These are phyloP conservation scores for Plagiodera versicolora DNA, from an alignment of 2,888 invertebrate species.

Conservation along the genomic window DNA sequence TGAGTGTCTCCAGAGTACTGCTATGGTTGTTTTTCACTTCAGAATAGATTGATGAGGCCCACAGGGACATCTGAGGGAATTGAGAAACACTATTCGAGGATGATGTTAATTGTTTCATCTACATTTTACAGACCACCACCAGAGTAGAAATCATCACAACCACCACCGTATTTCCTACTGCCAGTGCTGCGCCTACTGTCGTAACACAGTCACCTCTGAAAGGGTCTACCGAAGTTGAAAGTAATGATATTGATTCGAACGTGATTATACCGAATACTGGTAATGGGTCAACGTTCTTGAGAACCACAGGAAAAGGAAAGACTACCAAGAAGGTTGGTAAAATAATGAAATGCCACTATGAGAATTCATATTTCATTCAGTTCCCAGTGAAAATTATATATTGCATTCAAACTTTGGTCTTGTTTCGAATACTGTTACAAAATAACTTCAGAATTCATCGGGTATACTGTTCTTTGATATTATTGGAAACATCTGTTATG, in stretches of 20 bases:
- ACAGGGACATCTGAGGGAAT: no score
- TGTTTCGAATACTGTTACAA: no score
- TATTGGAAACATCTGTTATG: no score
- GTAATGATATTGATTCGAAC: slow-evolving; percentile 30
- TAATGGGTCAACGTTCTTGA: neutral
- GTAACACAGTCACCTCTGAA: slow-evolving; percentile 45
- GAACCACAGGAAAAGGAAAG: slow-evolving; percentile 14
- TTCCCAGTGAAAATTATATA: no score
- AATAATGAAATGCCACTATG: no score
- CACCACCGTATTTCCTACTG: neutral
- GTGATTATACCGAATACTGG: slow-evolving; percentile 21
- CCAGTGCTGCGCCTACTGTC: slow-evolving; percentile 1
- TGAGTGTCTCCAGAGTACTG: no score
- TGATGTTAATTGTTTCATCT: neutral
- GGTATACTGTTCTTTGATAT: no score
- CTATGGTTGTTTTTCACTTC: no score
- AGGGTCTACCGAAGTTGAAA: slow-evolving; percentile 4
- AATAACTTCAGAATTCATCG: no score
- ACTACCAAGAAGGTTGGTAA: slow-evolving; percentile 17
- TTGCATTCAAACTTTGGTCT: no score
- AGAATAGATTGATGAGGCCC: no score
- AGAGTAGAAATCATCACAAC: neutral
- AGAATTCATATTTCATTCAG: no score
- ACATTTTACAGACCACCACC: neutral
- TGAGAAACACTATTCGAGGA: neutral